Evolutionary conservation across 2,888 invertebrate genomes (phyloP).

Genomic region (Diaperis boleti): DNA sequence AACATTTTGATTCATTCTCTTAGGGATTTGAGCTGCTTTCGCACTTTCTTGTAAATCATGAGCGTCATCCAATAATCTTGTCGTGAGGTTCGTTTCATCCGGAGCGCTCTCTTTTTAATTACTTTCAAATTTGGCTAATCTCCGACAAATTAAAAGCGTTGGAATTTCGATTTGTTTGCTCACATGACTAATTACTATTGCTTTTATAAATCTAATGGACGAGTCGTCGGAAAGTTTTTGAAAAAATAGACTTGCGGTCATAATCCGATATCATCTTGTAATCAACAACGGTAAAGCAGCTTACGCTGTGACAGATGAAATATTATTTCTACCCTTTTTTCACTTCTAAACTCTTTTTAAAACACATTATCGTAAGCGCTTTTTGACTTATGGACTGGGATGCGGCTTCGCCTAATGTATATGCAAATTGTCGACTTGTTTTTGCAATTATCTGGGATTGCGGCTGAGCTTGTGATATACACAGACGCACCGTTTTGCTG

Average conservation of each 20-base stretch:
- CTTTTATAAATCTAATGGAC: slow-evolving; percentile 19
- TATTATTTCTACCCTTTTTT: slow-evolving; percentile 34
- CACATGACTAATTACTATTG: slow-evolving; percentile 32
- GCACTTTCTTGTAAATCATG: slow-evolving; percentile 26
- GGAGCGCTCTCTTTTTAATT: slow-evolving; percentile 12
- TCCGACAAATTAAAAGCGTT: slow-evolving; percentile 23
- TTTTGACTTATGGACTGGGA: slow-evolving; percentile 26
- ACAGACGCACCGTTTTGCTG: neutral
- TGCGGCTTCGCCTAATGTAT: slow-evolving; percentile 10
- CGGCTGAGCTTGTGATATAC: neutral
- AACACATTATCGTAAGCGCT: slow-evolving; percentile 29
- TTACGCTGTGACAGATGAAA: slow-evolving; percentile 31
- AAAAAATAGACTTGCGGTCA: slow-evolving; percentile 33
- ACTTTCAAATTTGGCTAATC: slow-evolving; percentile 10
- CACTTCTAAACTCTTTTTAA: slow-evolving; percentile 23
- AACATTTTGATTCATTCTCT: slow-evolving; percentile 29
- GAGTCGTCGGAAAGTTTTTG: slow-evolving; percentile 12
- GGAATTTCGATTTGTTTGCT: slow-evolving; percentile 1
- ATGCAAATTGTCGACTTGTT: slow-evolving; percentile 29
- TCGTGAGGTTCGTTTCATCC: too few species aligned
- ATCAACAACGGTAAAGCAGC: slow-evolving; percentile 35
- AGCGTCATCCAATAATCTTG: too few species aligned
- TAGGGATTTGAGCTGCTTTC: slow-evolving; percentile 21
- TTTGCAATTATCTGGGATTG: slow-evolving; percentile 29
- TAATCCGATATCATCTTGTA: slow-evolving; percentile 34